These are phyloP conservation scores for Sorex fumeus DNA, from an alignment of 2,113 vertebrate genomes.

Conservation along the genomic window DNA sequence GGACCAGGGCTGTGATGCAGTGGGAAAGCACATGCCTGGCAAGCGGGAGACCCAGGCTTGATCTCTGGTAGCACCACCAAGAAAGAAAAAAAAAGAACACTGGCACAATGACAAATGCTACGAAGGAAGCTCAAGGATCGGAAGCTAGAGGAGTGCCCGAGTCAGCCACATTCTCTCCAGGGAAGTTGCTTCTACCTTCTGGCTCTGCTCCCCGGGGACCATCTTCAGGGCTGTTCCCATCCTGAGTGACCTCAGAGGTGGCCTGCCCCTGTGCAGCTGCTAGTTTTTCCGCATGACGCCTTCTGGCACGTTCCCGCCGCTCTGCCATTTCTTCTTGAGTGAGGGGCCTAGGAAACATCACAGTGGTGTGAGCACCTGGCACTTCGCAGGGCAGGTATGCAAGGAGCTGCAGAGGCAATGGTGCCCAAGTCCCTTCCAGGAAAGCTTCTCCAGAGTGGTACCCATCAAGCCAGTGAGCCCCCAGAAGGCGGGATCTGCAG, in stretches of 20 bases:
- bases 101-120: background rate
- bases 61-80: too few relatives aligned
- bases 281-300: slow-evolving; percentile 92
- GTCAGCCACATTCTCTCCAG: too few relatives aligned
- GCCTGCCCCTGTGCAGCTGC: slow-evolving; percentile 86
- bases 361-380: background rate
- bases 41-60: too few relatives aligned
- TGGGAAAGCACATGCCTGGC: too few relatives aligned
- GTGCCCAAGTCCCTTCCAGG: background rate
- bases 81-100: too few relatives aligned
- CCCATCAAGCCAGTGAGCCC: background rate
- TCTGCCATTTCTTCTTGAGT: slow-evolving; percentile 94
- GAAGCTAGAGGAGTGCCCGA: too few relatives aligned
- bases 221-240: slow-evolving; percentile 69
- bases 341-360: slow-evolving; percentile 85
- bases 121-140: background rate
- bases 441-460: too few relatives aligned
- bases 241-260: slow-evolving; percentile 59
- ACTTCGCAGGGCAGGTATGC: too few relatives aligned
- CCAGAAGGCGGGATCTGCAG: too few relatives aligned
- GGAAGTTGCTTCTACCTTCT: background rate
- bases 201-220: background rate
- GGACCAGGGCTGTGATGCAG: too few relatives aligned
- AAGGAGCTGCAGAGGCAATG: too few relatives aligned
- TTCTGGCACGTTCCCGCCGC: slow-evolving; percentile 91